These are phyloP conservation scores for Tetragonula carbonaria DNA, from an alignment of 2,888 invertebrate species.

Conservation along the genomic window DNA sequence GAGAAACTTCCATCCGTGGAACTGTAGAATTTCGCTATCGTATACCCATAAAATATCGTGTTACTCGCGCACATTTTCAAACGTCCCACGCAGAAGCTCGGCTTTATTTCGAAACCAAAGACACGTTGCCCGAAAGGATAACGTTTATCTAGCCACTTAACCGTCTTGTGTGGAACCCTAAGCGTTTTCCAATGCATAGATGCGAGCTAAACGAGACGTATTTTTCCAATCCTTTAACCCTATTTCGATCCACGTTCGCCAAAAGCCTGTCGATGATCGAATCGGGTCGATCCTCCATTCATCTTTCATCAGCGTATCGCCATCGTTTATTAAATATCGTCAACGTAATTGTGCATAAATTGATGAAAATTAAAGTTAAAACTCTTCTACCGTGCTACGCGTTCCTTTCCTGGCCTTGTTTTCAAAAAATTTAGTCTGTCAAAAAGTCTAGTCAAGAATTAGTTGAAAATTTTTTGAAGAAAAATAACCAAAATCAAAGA, in stretches of 20 bases:
- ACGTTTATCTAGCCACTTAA: conserved; percentile 77
- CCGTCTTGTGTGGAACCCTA: conserved; percentile 68
- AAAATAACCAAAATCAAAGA: too few relatives aligned
- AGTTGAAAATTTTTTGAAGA: too few relatives aligned
- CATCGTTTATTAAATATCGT: background rate
- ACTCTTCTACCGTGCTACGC: too few relatives aligned
- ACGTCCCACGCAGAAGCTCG: conserved; percentile 45
- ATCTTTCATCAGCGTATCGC: background rate
- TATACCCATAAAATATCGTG: conserved; percentile 25
- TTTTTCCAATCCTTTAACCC: conserved; percentile 60
- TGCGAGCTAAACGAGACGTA: conserved; percentile 66
- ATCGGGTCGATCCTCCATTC: background rate
- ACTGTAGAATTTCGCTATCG: background rate
- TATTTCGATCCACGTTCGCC: conserved; percentile 25
- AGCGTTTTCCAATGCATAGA: conserved; percentile 81
- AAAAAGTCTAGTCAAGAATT: too few relatives aligned
- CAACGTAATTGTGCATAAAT: background rate
- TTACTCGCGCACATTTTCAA: conserved; percentile 30
- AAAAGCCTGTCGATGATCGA: conserved; percentile 2
- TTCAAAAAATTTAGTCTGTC: too few relatives aligned
- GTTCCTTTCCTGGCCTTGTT: too few relatives aligned
- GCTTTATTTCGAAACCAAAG: conserved; percentile 52
- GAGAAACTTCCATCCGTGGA: background rate
- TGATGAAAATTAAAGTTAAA: background rate
- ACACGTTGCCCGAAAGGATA: conserved; percentile 69